Base-by-base conservation (phyloP, 2,113 vertebrate genomes). In the Trochalopteron elliotii region DNA sequence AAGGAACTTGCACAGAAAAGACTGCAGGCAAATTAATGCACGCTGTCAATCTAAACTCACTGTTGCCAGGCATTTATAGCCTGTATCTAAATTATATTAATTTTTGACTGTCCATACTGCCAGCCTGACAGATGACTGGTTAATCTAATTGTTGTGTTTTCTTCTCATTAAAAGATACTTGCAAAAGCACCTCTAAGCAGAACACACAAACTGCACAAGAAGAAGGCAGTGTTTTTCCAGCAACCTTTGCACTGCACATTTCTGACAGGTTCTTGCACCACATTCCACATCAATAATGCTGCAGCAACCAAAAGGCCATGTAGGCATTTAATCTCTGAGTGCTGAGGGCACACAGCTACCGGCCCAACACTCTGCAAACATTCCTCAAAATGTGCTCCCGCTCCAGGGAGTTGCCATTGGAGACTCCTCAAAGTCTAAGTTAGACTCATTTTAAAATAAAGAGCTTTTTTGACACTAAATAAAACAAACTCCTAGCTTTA, bases 371-470 rank as follows among this genome's bases (percentile, higher is more conserved):
- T 86, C 87, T 94, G 88, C 93, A 96, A 94, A 86, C 63, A 74
- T 64, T 83, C 72, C 81, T 67, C 52, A 67, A 77, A 71, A 59
- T 64, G 40, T 86, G 68, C 78, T 94, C 93, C 87, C 3, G 27
- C 82, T 83, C 80, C 72, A 78, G 72, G 45, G 89, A 95, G 67
- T 4, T 91, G 91, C 86, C 68, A 37, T 71, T 87, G 93, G 80
- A 95, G 86, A 90, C 64, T 92, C 65, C 69, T 94, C 89, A 68
- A 94, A 87, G 83, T 49, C 60, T 84, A 60, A 93, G 64, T 70
- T 75, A 75, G 65, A 92, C 88, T 94, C 10, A 84, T 89, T 94
- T 92, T 84, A 68, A 87, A 95, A 84, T 91, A 84, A n/a, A 91
- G 40, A 5, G 2, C 24, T 92, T 84, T 87, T 87, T 57, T 94